These are phyloP conservation scores for Metaphire vulgaris DNA, from an alignment of 1,140 invertebrate genomes.

Conservation along the genomic window DNA sequence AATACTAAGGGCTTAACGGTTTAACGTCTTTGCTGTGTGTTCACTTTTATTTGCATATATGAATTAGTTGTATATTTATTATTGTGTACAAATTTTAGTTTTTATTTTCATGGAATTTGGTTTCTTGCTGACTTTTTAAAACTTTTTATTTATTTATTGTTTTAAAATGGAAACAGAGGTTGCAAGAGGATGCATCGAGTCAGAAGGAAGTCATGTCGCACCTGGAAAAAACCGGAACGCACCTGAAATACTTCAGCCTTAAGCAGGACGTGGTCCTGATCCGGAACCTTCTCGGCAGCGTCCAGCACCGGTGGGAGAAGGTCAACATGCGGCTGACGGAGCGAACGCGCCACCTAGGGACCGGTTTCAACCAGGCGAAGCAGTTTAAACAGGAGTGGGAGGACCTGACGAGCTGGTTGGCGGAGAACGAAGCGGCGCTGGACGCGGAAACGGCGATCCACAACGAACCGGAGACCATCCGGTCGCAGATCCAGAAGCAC, in stretches of 20 bases:
- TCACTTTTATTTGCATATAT: too few relatives aligned
- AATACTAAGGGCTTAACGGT: too few relatives aligned
- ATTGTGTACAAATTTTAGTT: too few relatives aligned
- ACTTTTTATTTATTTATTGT: too few relatives aligned
- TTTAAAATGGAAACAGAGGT: too few relatives aligned
- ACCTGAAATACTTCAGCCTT: conserved; percentile 97
- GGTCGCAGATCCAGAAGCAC: conserved; percentile 76
- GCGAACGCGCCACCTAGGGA: conserved; percentile 81
- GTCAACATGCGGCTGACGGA: conserved; percentile 77
- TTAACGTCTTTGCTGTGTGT: too few relatives aligned
- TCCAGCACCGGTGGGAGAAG: conserved; percentile 6
- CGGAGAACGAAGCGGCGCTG: conserved; percentile 73
- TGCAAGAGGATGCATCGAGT: conserved; percentile 87
- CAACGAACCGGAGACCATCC: conserved; percentile 83
- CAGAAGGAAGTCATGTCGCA: conserved; percentile 91
- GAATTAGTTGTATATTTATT: too few relatives aligned
- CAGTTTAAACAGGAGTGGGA: conserved; percentile 69
- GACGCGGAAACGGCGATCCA: conserved; percentile 65
- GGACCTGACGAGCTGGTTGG: conserved; percentile 69
- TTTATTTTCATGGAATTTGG: too few relatives aligned
- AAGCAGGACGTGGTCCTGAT: conserved; percentile 98
- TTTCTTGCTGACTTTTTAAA: too few relatives aligned
- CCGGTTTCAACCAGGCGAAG: conserved; percentile 86
- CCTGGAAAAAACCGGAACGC: conserved; percentile 93
- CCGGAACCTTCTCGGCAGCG: conserved; percentile 78